Evolutionary conservation across 2,888 invertebrate genomes (phyloP), one percentile per base, ranked within the genome.

Genomic region (Ctena decussata): DNA sequence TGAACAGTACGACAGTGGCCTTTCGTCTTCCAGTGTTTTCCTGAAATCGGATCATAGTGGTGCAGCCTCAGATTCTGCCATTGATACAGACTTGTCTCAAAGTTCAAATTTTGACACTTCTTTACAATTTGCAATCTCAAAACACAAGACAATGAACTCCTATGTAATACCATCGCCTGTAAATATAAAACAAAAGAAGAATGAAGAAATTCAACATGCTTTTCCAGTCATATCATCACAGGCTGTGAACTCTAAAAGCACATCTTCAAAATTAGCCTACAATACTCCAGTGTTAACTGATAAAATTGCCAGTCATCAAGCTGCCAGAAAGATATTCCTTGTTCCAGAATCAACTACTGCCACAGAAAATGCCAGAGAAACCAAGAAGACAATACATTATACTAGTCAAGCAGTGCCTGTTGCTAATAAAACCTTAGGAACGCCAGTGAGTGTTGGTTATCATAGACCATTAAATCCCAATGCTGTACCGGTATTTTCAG

Each of bases 1-100:
- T 86, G 91, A 91, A 65, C 83, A 89, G 44, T 84, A 87, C 84
- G 90, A 89, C 72, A 88, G 84, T 69, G 87, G 86, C 44, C 41
- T 78, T 18, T 86, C 86, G n/a, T 60, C 86, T 6, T 80, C 81
- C 30, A 86, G 76, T 83, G 89, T 89, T 3, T 89, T 89, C 53
- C 78, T 89, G 5, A 84, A 76, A 46, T 80, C 81, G 6, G 85
- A 83, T 30, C 39, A 41, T 27, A 37, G 37, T 30, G 27, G 24
- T 15, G n/a, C 35, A 1, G 80, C 73, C 21, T 75, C 82, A n/a
- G 89, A 89, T 53, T 89, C 85, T 41, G 86, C 84, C 18, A 85
- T 89, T 77, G 85, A 83, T 21, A 39, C 57, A 24, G 86, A 89
- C 77, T 27, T 77, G 21, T 37, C 46, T 8, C 39, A 39, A 37